Conservation (phyloP, 2,888 invertebrate species). For the Horisme vitalbata region DNA sequence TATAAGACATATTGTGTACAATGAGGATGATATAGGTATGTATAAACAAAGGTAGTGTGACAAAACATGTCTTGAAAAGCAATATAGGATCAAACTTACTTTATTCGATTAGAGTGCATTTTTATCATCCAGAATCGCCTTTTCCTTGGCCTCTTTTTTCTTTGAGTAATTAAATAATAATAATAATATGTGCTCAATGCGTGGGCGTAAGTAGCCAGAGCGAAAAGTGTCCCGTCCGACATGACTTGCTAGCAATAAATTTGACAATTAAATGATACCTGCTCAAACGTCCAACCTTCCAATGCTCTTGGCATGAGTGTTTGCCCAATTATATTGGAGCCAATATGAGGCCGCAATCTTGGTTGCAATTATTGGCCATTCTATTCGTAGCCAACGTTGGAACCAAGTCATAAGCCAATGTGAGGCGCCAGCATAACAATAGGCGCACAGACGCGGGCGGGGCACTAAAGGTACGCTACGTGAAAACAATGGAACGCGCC, state of each 20-base stretch:
- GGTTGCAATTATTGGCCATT: constrained; percentile 15
- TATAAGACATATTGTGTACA: constrained; percentile 3
- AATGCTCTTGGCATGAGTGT: constrained; percentile 18
- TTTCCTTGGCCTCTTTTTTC: constrained; percentile 8
- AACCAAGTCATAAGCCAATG: constrained; percentile 9
- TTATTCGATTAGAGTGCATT: constrained; percentile 11
- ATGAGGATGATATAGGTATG: constrained; percentile 4
- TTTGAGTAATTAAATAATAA: constrained; percentile 9
- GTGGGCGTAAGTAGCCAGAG: constrained; percentile 13
- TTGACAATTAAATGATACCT: constrained; percentile 4
- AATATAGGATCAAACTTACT: constrained; percentile 5
- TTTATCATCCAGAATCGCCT: not conserved
- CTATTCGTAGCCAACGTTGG: constrained; percentile 11
- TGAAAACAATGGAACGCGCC: too few relatives aligned
- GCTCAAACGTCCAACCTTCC: constrained; percentile 12
- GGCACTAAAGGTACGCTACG: too few relatives aligned
- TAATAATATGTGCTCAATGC: constrained; percentile 13
- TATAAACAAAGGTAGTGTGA: constrained; percentile 5
- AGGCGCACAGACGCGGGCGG: too few relatives aligned
- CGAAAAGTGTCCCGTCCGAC: constrained; percentile 13
- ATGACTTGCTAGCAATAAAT: constrained; percentile 11
- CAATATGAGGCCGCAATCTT: constrained; percentile 10
- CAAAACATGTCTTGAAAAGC: constrained; percentile 2
- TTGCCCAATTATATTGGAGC: constrained; percentile 14
- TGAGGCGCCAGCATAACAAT: constrained; percentile 4